Conservation (phyloP, 2,888 invertebrate genomes). For the Hermodice carunculata region DNA sequence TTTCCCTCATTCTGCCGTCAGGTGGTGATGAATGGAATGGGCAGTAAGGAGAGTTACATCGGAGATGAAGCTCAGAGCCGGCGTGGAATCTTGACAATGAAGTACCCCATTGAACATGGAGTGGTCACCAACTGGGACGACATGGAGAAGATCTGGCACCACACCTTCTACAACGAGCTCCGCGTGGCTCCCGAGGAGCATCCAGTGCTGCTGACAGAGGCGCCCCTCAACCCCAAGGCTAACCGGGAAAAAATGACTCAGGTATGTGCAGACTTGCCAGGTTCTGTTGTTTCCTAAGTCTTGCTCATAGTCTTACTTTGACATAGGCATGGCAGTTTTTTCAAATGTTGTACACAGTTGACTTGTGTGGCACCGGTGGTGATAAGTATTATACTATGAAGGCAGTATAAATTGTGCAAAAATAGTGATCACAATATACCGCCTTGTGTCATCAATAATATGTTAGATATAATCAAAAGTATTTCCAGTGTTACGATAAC, state of each 20-base stretch:
- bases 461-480: no score
- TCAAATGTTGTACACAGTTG: no score
- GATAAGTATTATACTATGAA: no score
- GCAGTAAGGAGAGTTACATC: slow-evolving; percentile 59
- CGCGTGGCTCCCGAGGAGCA: slow-evolving; percentile 96
- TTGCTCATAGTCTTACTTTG: no score
- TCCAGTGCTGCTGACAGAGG: slow-evolving; percentile 92
- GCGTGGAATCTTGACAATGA: slow-evolving; percentile 60
- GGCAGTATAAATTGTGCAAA: no score
- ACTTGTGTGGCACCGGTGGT: no score
- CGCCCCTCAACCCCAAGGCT: slow-evolving; percentile 94
- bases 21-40: slow-evolving; percentile 84
- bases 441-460: no score
- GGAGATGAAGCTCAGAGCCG: slow-evolving; percentile 63
- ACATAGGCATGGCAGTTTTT: no score
- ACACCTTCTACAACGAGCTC: slow-evolving; percentile 95
- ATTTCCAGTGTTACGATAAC: no score
- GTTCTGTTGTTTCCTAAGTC: no score
- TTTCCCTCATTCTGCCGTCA: slow-evolving; percentile 21
- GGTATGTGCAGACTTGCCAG: slow-evolving; percentile 64
- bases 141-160: slow-evolving; percentile 99
- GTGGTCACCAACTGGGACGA: slow-evolving; percentile 64
- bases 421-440: no score
- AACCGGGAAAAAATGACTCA: slow-evolving; percentile 92
- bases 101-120: slow-evolving; percentile 62